Evolutionary conservation across 2,113 vertebrate genomes (phyloP).

Genomic region (cattle (Bos taurus)): DNA sequence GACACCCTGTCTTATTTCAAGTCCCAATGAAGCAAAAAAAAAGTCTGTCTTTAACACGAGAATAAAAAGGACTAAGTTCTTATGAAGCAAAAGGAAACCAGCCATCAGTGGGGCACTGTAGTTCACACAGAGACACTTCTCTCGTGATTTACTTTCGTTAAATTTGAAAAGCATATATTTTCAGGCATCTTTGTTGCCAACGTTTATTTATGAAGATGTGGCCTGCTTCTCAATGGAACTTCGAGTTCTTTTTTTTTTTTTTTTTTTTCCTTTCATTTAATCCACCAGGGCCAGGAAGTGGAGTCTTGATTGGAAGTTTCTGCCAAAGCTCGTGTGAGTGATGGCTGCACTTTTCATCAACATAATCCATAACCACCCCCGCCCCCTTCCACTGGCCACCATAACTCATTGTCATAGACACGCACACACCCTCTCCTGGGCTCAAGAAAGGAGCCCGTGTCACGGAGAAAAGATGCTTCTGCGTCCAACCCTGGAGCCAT

Average conservation of each 20-base stretch:
- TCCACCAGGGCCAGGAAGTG: constrained; percentile 38
- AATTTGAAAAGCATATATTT: constrained; percentile 40
- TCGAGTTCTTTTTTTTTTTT: neutral
- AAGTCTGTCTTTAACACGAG: neutral
- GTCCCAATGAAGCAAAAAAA: neutral
- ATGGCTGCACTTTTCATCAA: constrained; percentile 67
- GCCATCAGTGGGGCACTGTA: neutral
- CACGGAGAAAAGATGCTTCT: constrained; percentile 52
- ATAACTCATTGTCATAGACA: constrained; percentile 69
- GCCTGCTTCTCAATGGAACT: constrained; percentile 45
- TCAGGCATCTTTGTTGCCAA: neutral
- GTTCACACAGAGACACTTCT: neutral
- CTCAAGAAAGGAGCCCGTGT: constrained; percentile 19
- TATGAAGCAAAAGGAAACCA: neutral
- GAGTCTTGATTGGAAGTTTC: constrained; percentile 65
- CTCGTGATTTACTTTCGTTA: rapidly evolving
- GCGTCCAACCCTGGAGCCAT: constrained; percentile 20
- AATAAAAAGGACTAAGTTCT: neutral
- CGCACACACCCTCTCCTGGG: constrained; percentile 17
- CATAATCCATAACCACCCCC: constrained; percentile 67
- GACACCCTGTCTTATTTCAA: neutral
- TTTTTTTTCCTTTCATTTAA: constrained; percentile 30
- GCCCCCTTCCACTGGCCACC: constrained; percentile 44
- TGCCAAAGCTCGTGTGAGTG: constrained; percentile 72
- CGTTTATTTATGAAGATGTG: constrained; percentile 55